Evolutionary conservation across 2,888 invertebrate genomes (phyloP), one percentile per base, ranked within the genome.

Genomic region (Lapara coniferarum): DNA sequence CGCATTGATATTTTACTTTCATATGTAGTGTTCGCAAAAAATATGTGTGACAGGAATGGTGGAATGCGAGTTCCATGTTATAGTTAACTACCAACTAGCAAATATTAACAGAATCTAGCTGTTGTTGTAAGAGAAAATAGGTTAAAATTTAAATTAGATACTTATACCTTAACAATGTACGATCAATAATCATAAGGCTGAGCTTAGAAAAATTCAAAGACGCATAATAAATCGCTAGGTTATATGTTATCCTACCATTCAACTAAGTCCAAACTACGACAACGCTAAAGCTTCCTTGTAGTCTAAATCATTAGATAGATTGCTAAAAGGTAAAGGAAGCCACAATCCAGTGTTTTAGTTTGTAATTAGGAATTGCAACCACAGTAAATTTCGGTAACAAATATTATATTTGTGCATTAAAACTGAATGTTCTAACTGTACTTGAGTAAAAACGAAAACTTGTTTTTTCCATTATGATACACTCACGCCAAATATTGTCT

Each of bases 1-100:
- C 84, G 85, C 86, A 88, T 87, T 88, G 84, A 85, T 90, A 89
- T 89, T 89, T 91, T 90, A 91, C 92, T 92, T 92, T 92, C 91
- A 79, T 85, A 83, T 80, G 85, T 87, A 87, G 74, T 69, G 84
- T 78, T 78, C 67, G 81, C 68, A 69, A 63, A 30, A 68, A 37
- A 13, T 13, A 66, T 66, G 80, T 83, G 75, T 79, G 74, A 74
- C 59, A 76, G 63, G 70, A 67, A 52, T 10, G 37, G 19, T n/a
- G 19, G 49, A 63, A 63, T 46, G 46, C 46, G 46, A 63, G 49
- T 63, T 46, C 49, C 63, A 63, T 63, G 19, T 49, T 63, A 49
- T 19, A 46, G 46, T 37, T 19, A 63, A 13, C 44, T 44, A n/a
- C 30, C 14, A 58, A 37, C 7, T 37, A 14, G 10, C 16, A 19